phyloP scores from a whole-genome alignment of 2,888 invertebrate genomes.

The Chrysopilus asiliformis region DNA sequence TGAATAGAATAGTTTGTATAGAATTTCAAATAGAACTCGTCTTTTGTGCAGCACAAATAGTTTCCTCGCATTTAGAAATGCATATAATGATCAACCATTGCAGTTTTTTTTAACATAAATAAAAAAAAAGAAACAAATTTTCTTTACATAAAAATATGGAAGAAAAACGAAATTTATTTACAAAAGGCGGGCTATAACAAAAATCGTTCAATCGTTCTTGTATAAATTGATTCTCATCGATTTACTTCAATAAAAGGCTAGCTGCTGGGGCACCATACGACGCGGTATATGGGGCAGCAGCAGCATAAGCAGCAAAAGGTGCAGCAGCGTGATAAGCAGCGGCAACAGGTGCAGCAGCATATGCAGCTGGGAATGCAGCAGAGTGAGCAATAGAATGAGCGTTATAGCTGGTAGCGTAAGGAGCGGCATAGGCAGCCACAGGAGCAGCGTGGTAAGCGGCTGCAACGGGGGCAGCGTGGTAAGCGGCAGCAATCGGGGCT shows the following conservation, averaged over 20 bases:
- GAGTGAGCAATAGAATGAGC: slow-evolving; percentile 19
- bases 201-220: no score
- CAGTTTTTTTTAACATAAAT: no score
- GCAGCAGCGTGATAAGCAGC: slow-evolving; percentile 24
- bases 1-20: no score
- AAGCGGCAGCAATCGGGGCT: slow-evolving; percentile 15
- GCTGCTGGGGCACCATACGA: slow-evolving; percentile 30
- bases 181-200: no score
- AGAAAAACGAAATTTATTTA: no score
- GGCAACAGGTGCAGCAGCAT: slow-evolving; percentile 22
- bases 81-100: no score
- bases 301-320: slow-evolving; percentile 36
- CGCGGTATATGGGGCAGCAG: slow-evolving; percentile 37
- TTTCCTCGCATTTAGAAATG: no score
- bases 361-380: slow-evolving; percentile 29
- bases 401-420: slow-evolving; percentile 5
- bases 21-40: no score
- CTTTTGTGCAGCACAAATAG: no score
- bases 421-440: slow-evolving; percentile 20
- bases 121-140: no score
- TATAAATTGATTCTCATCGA: no score
- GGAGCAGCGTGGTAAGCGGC: slow-evolving; percentile 10
- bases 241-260: not conserved
- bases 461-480: slow-evolving; percentile 9
- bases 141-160: no score